Percentiles rank a stretch among this genome's conserved stretches.
phyloP scores from a whole-genome alignment of 2,797 vertebrate genomes.

The Enteromius trimaculatus region DNA sequence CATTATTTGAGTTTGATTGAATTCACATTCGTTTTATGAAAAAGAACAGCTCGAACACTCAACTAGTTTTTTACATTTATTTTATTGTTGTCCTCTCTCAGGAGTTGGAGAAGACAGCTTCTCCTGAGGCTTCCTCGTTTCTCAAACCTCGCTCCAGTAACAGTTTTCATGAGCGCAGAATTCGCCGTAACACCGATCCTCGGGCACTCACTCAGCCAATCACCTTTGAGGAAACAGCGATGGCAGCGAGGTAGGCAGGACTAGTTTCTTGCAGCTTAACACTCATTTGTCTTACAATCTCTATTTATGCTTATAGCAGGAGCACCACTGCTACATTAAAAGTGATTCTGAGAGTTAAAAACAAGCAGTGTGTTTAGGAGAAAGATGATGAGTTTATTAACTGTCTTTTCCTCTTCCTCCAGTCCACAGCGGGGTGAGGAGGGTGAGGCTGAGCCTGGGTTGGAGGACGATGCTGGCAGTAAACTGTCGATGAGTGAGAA shows the following conservation, averaged over 20 bases:
- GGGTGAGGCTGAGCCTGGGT: slow-evolving; percentile 50
- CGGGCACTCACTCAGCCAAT: slow-evolving; percentile 79
- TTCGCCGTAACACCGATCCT: slow-evolving; percentile 71
- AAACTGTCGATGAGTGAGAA: slow-evolving; percentile 82
- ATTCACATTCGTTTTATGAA: background rate
- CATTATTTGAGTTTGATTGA: background rate
- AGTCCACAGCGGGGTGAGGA: slow-evolving; percentile 48
- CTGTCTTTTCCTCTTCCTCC: slow-evolving; percentile 9
- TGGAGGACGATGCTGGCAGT: slow-evolving; percentile 75
- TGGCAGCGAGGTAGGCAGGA: slow-evolving; percentile 71
- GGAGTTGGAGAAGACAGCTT: slow-evolving; percentile 79
- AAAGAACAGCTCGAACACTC: background rate
- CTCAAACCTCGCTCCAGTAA: slow-evolving; percentile 75
- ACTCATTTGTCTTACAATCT: background rate
- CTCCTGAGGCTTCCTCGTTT: slow-evolving; percentile 68
- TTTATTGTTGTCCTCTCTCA: slow-evolving; percentile 48
- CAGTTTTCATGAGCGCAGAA: slow-evolving; percentile 70
- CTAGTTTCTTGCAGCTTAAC: background rate
- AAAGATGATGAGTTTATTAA: background rate
- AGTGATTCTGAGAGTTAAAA: background rate
- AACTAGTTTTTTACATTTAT: background rate
- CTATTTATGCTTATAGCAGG: background rate
- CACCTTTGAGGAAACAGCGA: slow-evolving; percentile 74
- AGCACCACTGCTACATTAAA: background rate
- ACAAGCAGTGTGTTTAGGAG: background rate